A percentile compares a stretch with the other conserved stretches of the same genome.
Conservation (phyloP, 2,888 invertebrate genomes). For the Pseudanteris insignis region DNA sequence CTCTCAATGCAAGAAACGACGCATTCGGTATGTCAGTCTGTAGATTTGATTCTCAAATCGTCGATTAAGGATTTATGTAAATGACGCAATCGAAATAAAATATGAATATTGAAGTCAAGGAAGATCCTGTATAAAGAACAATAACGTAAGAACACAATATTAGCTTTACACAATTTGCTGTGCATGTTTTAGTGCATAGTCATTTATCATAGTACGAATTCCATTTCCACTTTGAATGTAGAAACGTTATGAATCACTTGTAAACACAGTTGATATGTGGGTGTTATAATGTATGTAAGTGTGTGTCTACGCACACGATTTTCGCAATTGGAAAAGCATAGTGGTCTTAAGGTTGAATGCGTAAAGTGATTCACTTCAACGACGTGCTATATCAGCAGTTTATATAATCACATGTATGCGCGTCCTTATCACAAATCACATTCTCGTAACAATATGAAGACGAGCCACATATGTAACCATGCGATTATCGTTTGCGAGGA, state of each 20-base stretch:
- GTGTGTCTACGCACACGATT: not conserved
- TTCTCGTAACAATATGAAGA: constrained; percentile 24
- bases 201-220: constrained; percentile 44
- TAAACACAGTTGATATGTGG: constrained; percentile 25
- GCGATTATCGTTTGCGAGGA: constrained; percentile 18
- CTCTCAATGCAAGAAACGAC: constrained; percentile 11
- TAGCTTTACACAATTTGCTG: constrained; percentile 50
- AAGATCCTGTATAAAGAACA: constrained; percentile 40
- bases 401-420: constrained; percentile 26
- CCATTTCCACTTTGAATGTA: constrained; percentile 45
- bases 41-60: not conserved
- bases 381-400: constrained; percentile 20
- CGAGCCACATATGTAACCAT: constrained; percentile 12
- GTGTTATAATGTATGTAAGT: constrained; percentile 1
- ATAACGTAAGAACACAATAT: constrained; percentile 38
- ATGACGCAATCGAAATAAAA: not conserved
- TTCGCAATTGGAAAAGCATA: constrained; percentile 22
- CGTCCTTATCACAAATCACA: constrained; percentile 31
- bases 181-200: constrained; percentile 62
- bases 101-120: constrained; percentile 13
- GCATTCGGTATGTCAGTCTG: not conserved
- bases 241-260: constrained; percentile 41
- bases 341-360: constrained; percentile 14
- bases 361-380: constrained; percentile 36
- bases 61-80: not conserved